Percentiles rank a stretch among this genome's conserved stretches.
These are phyloP conservation scores for Linnaemya vulpina DNA, from an alignment of 2,888 invertebrate genomes.

Conservation along the genomic window DNA sequence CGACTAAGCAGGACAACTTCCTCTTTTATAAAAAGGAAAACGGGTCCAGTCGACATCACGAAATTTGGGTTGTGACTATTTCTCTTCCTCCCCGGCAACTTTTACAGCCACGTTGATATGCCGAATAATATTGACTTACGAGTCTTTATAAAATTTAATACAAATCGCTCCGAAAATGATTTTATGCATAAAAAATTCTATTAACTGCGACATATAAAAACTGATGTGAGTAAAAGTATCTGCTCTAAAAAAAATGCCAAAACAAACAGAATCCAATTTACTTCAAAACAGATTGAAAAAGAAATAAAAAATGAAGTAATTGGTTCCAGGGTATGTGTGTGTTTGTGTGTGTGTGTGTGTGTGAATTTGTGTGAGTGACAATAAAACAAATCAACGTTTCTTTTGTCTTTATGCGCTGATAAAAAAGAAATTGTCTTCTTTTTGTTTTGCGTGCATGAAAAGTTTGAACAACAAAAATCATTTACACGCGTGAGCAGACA, in stretches of 20 bases:
- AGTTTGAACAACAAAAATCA: not conserved
- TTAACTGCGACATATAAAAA: not conserved
- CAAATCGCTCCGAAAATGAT: not conserved
- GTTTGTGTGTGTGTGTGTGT: not conserved
- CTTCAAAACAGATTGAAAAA: constrained; percentile 9
- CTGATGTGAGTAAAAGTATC: not conserved
- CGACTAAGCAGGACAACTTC: too few species aligned
- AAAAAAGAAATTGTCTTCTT: constrained; percentile 19
- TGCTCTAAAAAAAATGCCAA: not conserved
- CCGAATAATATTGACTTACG: too few species aligned
- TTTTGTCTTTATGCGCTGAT: constrained; percentile 26
- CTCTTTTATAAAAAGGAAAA: not conserved
- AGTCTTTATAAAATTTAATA: not conserved
- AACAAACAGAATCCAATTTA: constrained; percentile 41
- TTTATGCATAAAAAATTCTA: not conserved
- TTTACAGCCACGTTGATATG: too few species aligned
- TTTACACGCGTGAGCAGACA: not conserved
- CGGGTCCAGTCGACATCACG: not conserved
- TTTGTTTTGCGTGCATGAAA: constrained; percentile 13
- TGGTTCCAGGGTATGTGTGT: not conserved
- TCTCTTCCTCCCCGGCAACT: too few species aligned
- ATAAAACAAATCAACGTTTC: constrained; percentile 13
- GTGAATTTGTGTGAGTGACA: not conserved
- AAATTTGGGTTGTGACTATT: not conserved
- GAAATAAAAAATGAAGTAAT: not conserved